Evolutionary conservation across 2,888 invertebrate genomes (phyloP), one percentile per base, ranked within the genome.

Genomic region (Syrista parreyssii): DNA sequence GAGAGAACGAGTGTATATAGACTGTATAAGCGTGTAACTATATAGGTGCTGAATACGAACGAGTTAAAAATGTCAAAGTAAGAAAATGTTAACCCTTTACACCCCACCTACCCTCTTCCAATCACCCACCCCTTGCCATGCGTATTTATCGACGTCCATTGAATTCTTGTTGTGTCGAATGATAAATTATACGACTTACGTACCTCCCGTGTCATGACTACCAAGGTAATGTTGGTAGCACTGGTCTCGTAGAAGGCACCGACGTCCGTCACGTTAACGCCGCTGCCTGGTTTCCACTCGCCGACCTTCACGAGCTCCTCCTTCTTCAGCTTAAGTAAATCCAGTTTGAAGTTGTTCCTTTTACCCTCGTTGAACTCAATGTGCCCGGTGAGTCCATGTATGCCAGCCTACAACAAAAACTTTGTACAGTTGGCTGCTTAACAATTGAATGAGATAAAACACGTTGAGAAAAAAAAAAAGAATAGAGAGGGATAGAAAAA

Each of bases 191-290:
- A n/a, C 31, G 31, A 11, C 12, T 69, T 71, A 77, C 82, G 83
- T 91, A 97, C 97, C 94, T 97, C 96, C 88, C 96, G 94, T 68
- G 97, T 98, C 92, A 97, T 97, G n/a, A 98, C 97, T 76, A 97
- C 94, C 9, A 98, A 93, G 0, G 97, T 98, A 33, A 97, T 96
- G 92, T 98, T 98, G 0, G 96, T 96, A 0, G 95, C 94, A 68
- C 95, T 95, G 74, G 95, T 95, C 84, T 97, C 95, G 90, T 95
- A 96, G 90, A 98, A 98, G 3, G 97, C 97, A 0, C 95, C 95
- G 0, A 96, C 95, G 90, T 97, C 97, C 0, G 97, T 97, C 82
- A 98, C 94, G 87, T 95, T 95, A 79, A 98, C 94, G 2, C 97
- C 96, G 9, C 93, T 93, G 0, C 92, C 92, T 0, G 96, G 95